Conservation (phyloP, 2,888 invertebrate genomes). For the Reticulitermes lucifugus region DNA sequence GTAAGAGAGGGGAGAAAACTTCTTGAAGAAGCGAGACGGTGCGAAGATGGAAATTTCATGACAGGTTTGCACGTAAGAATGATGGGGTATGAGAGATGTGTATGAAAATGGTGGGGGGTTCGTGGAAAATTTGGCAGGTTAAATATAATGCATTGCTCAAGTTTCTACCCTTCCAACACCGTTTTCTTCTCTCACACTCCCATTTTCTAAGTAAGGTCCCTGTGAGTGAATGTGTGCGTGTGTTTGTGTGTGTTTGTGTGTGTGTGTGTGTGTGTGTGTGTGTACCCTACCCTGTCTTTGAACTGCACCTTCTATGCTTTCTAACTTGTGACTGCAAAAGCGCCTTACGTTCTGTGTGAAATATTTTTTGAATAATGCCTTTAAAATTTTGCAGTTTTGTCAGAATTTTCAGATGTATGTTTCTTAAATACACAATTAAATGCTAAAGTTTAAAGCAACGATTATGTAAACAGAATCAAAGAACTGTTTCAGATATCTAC, state of each 20-base stretch:
- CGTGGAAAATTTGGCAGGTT: conserved; percentile 40
- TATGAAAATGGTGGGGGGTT: conserved; percentile 32
- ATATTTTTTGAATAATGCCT: background rate
- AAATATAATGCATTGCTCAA: conserved; percentile 42
- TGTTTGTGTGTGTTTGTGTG: conserved; percentile 10
- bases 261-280: conserved; percentile 10
- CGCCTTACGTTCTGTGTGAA: background rate
- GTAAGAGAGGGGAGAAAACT: conserved; percentile 13
- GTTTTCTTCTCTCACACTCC: conserved; percentile 33
- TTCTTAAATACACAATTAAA: too few relatives aligned
- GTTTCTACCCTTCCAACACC: conserved; percentile 31
- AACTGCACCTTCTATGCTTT: conserved; percentile 11
- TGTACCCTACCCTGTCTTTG: background rate
- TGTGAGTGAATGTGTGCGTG: conserved; percentile 19
- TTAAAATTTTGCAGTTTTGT: background rate
- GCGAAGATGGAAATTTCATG: conserved; percentile 32
- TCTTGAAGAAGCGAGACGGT: conserved; percentile 18
- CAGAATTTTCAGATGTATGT: too few relatives aligned
- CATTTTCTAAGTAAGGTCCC: conserved; percentile 33
- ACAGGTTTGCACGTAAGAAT: conserved; percentile 37
- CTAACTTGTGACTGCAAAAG: background rate
- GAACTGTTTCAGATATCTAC: too few relatives aligned
- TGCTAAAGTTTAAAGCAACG: too few relatives aligned
- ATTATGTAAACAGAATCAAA: too few relatives aligned
- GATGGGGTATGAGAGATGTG: conserved; percentile 17